phyloP scores from a whole-genome alignment of 2,113 vertebrate species.

The Lampris megalopsis region DNA sequence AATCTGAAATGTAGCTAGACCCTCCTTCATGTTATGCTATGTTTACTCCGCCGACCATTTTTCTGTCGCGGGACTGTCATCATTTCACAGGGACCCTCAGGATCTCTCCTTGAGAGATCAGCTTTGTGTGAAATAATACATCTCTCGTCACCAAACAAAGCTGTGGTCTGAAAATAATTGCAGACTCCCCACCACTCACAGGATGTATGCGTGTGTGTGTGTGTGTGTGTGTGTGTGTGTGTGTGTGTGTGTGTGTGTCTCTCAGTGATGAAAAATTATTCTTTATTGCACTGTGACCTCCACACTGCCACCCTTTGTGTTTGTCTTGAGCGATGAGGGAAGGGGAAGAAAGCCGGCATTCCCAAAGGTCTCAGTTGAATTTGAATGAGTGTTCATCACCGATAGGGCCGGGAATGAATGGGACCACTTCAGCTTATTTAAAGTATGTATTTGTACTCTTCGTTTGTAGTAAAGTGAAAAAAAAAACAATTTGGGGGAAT shows the following conservation, averaged over 20 bases:
- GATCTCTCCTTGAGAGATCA: not conserved
- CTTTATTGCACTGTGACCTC: not conserved
- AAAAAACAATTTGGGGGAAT: not conserved
- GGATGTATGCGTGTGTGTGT: not conserved
- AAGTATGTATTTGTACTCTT: slow-evolving; percentile 30
- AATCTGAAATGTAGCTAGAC: too few species aligned
- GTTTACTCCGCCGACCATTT: too few species aligned
- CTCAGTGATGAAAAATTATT: not conserved
- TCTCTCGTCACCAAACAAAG: not conserved
- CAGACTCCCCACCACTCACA: not conserved
- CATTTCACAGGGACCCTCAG: not conserved
- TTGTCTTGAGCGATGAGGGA: slow-evolving; percentile 26
- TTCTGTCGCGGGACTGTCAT: not conserved
- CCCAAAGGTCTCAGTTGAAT: slow-evolving; percentile 18
- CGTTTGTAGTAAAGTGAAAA: not conserved
- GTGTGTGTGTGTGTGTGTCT: not conserved
- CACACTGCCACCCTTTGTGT: slow-evolving; percentile 4
- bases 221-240: not conserved
- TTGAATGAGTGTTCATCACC: slow-evolving; percentile 22
- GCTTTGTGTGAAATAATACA: not conserved
- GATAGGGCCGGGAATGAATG: slow-evolving; percentile 58
- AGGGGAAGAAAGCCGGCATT: slow-evolving; percentile 15
- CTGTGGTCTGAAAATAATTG: slow-evolving; percentile 3
- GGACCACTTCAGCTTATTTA: slow-evolving; percentile 52
- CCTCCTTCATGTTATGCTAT: too few species aligned